Evolutionary conservation across 2,888 invertebrate species (phyloP).

Genomic region (Rhimphoctona megacephalus): DNA sequence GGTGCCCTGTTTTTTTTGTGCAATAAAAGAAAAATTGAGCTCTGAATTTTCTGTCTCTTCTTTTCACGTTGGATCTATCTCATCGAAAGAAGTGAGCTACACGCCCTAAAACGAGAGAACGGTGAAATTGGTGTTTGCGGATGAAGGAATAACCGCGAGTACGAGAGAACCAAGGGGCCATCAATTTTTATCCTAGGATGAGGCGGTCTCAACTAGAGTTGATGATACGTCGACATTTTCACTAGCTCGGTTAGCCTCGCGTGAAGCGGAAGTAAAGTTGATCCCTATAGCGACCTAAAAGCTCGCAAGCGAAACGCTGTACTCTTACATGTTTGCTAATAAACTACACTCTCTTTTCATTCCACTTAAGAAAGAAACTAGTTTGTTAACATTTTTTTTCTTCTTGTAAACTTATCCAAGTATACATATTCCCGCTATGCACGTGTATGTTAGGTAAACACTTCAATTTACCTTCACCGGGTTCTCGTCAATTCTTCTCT

Average conservation of each 20-base stretch:
- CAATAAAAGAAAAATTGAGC: background rate
- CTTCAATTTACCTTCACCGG: conserved; percentile 30
- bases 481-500: conserved; percentile 35
- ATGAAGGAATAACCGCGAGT: conserved; percentile 37
- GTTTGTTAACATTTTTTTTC: conserved; percentile 44
- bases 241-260: conserved; percentile 45
- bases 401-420: conserved; percentile 28
- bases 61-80: background rate
- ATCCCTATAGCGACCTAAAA: conserved; percentile 43
- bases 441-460: conserved; percentile 26
- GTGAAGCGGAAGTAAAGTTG: conserved; percentile 60
- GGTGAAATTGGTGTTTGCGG: conserved; percentile 47
- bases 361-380: conserved; percentile 53
- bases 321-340: conserved; percentile 46
- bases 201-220: conserved; percentile 71
- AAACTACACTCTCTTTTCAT: conserved; percentile 60
- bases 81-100: background rate
- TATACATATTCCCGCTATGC: conserved; percentile 1
- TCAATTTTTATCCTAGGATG: conserved; percentile 74
- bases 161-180: conserved; percentile 26
- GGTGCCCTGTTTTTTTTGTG: background rate
- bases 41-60: background rate
- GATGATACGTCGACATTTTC: conserved; percentile 71
- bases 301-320: conserved; percentile 11
- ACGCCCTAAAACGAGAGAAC: conserved; percentile 46